phyloP scores from a whole-genome alignment of 2,797 vertebrate species.

The Diplodus sargus region DNA sequence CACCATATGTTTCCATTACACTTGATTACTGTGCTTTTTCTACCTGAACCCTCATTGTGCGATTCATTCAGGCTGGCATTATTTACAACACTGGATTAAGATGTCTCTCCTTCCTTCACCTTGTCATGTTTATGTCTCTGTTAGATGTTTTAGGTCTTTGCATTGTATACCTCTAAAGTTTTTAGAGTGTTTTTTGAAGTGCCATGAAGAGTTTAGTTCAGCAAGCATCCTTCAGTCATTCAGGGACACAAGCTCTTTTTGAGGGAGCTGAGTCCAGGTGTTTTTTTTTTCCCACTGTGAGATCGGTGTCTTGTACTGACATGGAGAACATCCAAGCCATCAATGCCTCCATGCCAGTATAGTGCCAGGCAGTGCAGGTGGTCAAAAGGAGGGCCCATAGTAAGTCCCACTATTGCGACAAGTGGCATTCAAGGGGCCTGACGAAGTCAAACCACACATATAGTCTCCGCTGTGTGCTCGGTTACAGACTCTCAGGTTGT shows the following conservation, averaged over 20 bases:
- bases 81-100: constrained; percentile 53
- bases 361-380: constrained; percentile 82
- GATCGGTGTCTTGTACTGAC: constrained; percentile 77
- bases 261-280: constrained; percentile 45
- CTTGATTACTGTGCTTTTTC: constrained; percentile 68
- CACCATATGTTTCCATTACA: constrained; percentile 61
- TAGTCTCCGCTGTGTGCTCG: constrained; percentile 41
- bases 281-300: constrained; percentile 61
- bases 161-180: constrained; percentile 76
- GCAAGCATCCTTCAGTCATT: constrained; percentile 86
- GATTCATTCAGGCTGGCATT: constrained; percentile 58
- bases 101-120: constrained; percentile 61
- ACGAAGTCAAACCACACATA: constrained; percentile 29
- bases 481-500: constrained; percentile 46
- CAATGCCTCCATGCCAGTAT: constrained; percentile 84
- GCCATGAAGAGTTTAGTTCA: constrained; percentile 81
- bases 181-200: constrained; percentile 83
- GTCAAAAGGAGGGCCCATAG: constrained; percentile 77
- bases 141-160: constrained; percentile 73
- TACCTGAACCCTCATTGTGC: constrained; percentile 62
- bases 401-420: constrained; percentile 87
- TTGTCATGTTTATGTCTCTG: constrained; percentile 58
- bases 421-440: constrained; percentile 82
- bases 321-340: constrained; percentile 89
- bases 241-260: constrained; percentile 60